Percentiles rank a stretch among this genome's conserved stretches.
phyloP scores from a whole-genome alignment of 2,113 vertebrate species.

The Todiramphus saurophagus region DNA sequence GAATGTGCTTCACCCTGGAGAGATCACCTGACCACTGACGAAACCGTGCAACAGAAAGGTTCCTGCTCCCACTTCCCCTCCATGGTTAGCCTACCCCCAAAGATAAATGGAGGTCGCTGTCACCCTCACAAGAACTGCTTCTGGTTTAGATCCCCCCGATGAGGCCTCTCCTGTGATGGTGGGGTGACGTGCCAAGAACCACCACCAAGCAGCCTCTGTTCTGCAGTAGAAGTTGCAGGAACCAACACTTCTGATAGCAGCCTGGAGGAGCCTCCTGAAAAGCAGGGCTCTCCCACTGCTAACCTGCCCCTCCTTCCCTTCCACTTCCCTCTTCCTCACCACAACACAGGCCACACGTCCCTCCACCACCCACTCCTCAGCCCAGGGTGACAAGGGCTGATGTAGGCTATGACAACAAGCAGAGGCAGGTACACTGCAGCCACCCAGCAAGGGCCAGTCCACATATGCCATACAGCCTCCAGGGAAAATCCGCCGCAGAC shows the following conservation, averaged over 20 bases:
- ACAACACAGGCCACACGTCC: neutral
- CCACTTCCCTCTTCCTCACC: neutral
- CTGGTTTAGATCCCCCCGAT: neutral
- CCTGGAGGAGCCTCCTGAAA: neutral
- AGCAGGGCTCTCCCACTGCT: neutral
- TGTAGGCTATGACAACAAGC: neutral
- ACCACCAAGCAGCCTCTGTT: fast-evolving
- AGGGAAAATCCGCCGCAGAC: neutral
- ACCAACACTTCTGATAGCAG: neutral
- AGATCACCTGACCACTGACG: neutral
- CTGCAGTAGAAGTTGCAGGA: neutral
- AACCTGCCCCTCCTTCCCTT: neutral
- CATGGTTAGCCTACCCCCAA: neutral
- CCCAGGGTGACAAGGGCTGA: neutral
- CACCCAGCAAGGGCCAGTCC: neutral
- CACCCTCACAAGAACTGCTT: neutral
- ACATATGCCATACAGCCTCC: fast-evolving
- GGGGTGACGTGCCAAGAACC: neutral
- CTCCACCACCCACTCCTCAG: neutral
- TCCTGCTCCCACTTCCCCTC: neutral
- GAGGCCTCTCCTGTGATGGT: neutral
- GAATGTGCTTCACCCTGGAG: neutral
- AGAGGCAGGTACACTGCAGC: neutral
- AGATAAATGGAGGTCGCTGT: neutral
- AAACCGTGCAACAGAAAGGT: neutral